Evolutionary conservation across 2,888 invertebrate genomes (phyloP).

Genomic region (Brenthis daphne): DNA sequence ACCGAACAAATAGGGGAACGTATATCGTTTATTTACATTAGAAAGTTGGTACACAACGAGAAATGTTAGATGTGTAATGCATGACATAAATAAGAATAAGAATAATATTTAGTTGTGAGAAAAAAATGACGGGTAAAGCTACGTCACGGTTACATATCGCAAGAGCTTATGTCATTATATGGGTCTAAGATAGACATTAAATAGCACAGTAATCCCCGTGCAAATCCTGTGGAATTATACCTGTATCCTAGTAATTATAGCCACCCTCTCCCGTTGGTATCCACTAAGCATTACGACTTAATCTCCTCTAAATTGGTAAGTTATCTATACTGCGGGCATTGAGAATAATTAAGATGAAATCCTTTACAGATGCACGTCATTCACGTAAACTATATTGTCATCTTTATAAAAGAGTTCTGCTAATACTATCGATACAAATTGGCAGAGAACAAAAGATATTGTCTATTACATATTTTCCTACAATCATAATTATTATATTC

Average conservation of each 20-base stretch:
- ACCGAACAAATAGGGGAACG: conserved; percentile 52
- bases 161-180: conserved; percentile 23
- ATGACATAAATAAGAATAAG: neutral
- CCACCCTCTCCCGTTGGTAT: conserved; percentile 50
- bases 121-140: neutral
- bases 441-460: no score
- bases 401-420: no score
- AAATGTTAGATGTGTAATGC: neutral
- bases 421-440: neutral
- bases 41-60: conserved; percentile 3
- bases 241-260: conserved; percentile 41
- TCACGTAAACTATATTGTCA: no score
- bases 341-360: conserved; percentile 18
- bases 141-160: conserved; percentile 7
- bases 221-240: conserved; percentile 39
- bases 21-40: conserved; percentile 12
- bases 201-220: conserved; percentile 38
- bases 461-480: no score
- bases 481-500: no score
- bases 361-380: neutral
- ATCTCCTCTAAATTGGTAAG: conserved; percentile 66
- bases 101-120: neutral
- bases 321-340: conserved; percentile 49
- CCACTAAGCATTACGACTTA: conserved; percentile 67
- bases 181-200: conserved; percentile 38